Evolutionary conservation across 2,113 vertebrate species (phyloP), one percentile per base, ranked within the genome.

Genomic region (Ptilonorhynchus violaceus): DNA sequence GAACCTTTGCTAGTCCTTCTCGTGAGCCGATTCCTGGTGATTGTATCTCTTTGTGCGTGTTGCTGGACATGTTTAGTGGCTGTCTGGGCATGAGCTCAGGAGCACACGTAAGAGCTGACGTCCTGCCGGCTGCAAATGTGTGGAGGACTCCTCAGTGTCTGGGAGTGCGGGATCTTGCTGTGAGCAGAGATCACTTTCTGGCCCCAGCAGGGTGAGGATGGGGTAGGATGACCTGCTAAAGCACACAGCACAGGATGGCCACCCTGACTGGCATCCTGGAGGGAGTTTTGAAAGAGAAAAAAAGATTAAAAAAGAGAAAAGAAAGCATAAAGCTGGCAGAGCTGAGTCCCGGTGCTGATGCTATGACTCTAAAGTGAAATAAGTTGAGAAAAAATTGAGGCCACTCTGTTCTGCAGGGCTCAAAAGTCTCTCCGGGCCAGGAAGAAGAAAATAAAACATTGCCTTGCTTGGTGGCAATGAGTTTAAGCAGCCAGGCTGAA

Each of bases 221-320:
- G 30, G 9, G 9, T 21, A 41, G 59, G 68, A 44, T 37, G 21
- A 73, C 14, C 41, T 82, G 58, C 41, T 46, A 19, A 60, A 81
- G 55, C 80, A 58, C n/a, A 19, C 7, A 31, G 5, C 25, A 60
- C 23, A 11, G 46, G 59, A 15, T n/a, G 84, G 30, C 55, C 27
- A 16, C 4, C 7, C 59, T n/a, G 23, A 42, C 22, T 47, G 37
- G 10, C 27, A n/a, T 60, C 23, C 56, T 35, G 53, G 52, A 56
- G 15, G 23, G 23, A 13, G 7, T 88, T 56, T 47, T 49, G 11
- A 68, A 56, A 52, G 21, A 41, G 33, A 47, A 22, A 46, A 46
- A 30, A 13, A 19, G 2, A 19, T 12, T 15, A 1, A 25, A 44
- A 2, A 9, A 7, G 19, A 21, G 2, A 13, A 15, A 18, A 30